Percentiles rank a stretch among this genome's conserved stretches.
Evolutionary conservation across 2,113 vertebrate species (phyloP).

Genomic region (Thalassoma bifasciatum): DNA sequence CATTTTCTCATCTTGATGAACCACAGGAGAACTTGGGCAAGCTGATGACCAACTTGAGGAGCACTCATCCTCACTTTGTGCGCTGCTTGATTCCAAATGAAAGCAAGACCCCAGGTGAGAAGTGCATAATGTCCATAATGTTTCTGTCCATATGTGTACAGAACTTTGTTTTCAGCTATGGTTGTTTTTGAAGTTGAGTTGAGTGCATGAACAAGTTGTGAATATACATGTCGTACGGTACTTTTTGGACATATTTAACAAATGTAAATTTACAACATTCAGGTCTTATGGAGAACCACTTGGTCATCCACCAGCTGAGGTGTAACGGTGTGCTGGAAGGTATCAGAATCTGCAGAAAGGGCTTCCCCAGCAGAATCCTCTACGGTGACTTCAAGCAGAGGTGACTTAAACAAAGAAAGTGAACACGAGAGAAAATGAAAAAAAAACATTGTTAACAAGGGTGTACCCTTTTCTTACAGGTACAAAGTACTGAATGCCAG

Average conservation of each 20-base stretch:
- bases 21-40: conserved; percentile 61
- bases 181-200: no score
- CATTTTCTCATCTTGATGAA: neutral
- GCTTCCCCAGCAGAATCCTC: conserved; percentile 76
- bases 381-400: conserved; percentile 82
- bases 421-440: neutral
- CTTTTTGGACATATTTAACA: neutral
- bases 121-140: no score
- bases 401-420: conserved; percentile 58
- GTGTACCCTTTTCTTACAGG: conserved; percentile 22
- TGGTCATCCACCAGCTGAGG: conserved; percentile 77
- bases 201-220: no score
- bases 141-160: no score
- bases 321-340: conserved; percentile 77
- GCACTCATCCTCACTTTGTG: conserved; percentile 73
- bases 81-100: conserved; percentile 73
- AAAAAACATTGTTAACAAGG: neutral
- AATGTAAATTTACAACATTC: neutral
- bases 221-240: no score
- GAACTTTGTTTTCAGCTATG: no score
- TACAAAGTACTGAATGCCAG: conserved; percentile 83
- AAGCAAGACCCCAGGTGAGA: conserved; percentile 62
- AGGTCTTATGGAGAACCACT: conserved; percentile 71
- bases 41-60: conserved; percentile 56
- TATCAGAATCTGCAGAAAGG: conserved; percentile 77